These are phyloP conservation scores for Otus sunia DNA, from an alignment of 2,113 vertebrate genomes.

Conservation along the genomic window DNA sequence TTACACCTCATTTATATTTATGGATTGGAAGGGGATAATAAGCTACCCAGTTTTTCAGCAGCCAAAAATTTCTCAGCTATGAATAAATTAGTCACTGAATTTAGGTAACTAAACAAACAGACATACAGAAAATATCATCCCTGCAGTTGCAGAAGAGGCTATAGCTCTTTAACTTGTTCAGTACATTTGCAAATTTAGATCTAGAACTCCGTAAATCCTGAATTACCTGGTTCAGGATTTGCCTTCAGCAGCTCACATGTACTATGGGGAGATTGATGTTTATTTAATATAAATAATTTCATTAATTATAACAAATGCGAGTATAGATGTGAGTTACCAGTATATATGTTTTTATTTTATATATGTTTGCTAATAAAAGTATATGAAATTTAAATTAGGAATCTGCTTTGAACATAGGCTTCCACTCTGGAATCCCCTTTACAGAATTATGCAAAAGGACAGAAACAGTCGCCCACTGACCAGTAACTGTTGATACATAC, in stretches of 20 bases:
- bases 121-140: neutral
- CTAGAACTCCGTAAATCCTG: neutral
- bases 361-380: neutral
- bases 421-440: neutral
- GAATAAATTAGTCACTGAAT: slow-evolving; percentile 35
- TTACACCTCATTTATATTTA: slow-evolving; percentile 58
- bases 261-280: neutral
- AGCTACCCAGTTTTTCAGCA: neutral
- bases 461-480: neutral
- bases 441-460: neutral
- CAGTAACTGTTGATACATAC: neutral
- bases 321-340: neutral
- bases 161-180: neutral
- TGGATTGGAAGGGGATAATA: slow-evolving; percentile 27
- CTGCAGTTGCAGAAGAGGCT: neutral
- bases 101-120: slow-evolving; percentile 20
- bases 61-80: slow-evolving; percentile 23
- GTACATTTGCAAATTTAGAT: neutral
- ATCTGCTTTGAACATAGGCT: neutral
- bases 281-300: neutral
- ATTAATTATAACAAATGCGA: neutral
- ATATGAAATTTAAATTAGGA: neutral
- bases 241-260: neutral
- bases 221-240: neutral
- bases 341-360: neutral